Evolutionary conservation across 2,888 invertebrate species (phyloP), one percentile per base, ranked within the genome.

Genomic region (Erebia epiphron): DNA sequence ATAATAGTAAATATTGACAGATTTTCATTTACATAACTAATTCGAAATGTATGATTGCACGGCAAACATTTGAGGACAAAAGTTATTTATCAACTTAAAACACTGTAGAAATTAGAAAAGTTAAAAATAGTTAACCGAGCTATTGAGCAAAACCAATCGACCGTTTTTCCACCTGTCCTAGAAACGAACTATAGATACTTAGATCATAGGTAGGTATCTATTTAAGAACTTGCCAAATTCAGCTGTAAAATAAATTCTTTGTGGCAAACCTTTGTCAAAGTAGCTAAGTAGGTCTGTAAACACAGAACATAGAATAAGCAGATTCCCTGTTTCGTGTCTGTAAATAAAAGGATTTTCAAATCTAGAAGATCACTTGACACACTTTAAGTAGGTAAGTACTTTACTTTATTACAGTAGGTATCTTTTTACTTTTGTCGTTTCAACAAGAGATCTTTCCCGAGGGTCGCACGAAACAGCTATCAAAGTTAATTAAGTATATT

Each of bases 401-500:
- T 64, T 41, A 41, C 60, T 60, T 62, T 49, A 62, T 62, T 49
- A 49, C 54, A 46, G 66, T n/a, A n/a, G n/a, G n/a, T 43, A 54
- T 66, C 56, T 56, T 56, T 66, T 66, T 66, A 66, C 64, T 66
- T 66, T 66, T 57, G 66, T 43, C 56, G 43, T 66, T 66, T 56
- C 16, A 66, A 41, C 43, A 46, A 46, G 41, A 35, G 18, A 43
- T 66, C 66, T 46, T 56, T 46, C 46, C 66, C 7, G 56, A 56
- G 66, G 43, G 56, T 56, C 66, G 43, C 43, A 41, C 46, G 41
- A 43, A 21, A 66, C 18, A 18, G 62, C 69, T 68, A 68, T 74
- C 57, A 67, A 65, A 73, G 72, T 73, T 69, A 72, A 73, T 73
- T 68, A 72, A 72, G 72, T 72, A 68, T 68, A 49, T 71, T 68